Evolutionary conservation across 2,888 invertebrate species (phyloP), one percentile per base, ranked within the genome.

Genomic region (Metellina segmentata): DNA sequence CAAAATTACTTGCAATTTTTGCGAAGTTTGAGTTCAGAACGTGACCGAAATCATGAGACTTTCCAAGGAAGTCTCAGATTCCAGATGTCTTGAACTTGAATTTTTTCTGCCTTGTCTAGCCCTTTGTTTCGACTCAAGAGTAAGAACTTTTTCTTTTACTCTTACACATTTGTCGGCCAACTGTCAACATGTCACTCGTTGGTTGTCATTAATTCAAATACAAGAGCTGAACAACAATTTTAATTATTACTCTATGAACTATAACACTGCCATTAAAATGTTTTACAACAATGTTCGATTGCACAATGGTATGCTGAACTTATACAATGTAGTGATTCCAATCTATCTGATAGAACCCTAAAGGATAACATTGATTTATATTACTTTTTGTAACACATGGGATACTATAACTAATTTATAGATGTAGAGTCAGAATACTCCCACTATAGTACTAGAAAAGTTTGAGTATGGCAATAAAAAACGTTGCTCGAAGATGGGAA

Each of bases 31-130:
- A 53, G 11, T 70, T n/a, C 49, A 81, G 77, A 49, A 34, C 69
- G 70, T 72, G 71, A 82, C 51, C 19, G 70, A 81, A 81, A 81
- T 69, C 53, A 9, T 71, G 71, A 70, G 51, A 61, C 72, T 83
- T 74, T 51, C 83, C 74, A 74, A 74, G 11, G 83, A 74, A 85
- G 74, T 61, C 53, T 48, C 13, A 74, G 74, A 83, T 83, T 83
- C 83, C 83, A 85, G 83, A 85, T 85, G 83, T 72, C 74, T 51
- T 83, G 83, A 83, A 83, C 83, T 82, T 82, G 82, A 82, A 82
- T 51, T 82, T 11, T 82, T 82, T 81, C 52, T 79, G 53, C 78
- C 51, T 78, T 78, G 61, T 78, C 52, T 49, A 49, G 20, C 13
- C 83, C 52, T 85, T 85, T 85, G 75, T 74, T 53, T 51, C 49